These are phyloP conservation scores for Petaurus breviceps DNA, from an alignment of 2,113 vertebrate genomes.

Conservation along the genomic window DNA sequence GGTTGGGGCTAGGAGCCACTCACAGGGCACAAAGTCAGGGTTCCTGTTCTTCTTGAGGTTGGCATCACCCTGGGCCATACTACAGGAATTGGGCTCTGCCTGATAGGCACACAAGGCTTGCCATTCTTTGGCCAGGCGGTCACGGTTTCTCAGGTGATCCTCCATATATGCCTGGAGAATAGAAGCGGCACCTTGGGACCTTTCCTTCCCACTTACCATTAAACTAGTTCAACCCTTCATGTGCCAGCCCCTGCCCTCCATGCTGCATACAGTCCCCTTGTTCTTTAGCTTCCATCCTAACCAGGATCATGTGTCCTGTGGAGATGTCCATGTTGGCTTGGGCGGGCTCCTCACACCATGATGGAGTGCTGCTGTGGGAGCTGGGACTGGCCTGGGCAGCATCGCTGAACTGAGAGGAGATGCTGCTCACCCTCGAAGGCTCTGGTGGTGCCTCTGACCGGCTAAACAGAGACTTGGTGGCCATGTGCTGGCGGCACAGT, in stretches of 20 bases:
- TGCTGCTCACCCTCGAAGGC: conserved; percentile 95
- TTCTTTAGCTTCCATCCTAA: conserved; percentile 77
- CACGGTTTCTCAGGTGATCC: conserved; percentile 95
- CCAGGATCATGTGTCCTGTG: conserved; percentile 99
- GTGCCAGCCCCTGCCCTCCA: background rate
- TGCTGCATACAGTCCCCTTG: background rate
- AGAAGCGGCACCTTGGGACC: conserved; percentile 23
- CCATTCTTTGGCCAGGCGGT: conserved; percentile 97
- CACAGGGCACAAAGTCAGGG: conserved; percentile 93
- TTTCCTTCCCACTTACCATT: background rate
- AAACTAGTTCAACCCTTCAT: background rate
- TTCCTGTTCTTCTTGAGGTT: conserved; percentile 96
- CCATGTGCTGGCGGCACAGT: conserved; percentile 98
- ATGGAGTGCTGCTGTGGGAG: conserved; percentile 97
- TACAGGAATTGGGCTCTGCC: conserved; percentile 92
- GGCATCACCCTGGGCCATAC: conserved; percentile 85
- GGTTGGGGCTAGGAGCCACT: conserved; percentile 74
- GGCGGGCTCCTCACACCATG: conserved; percentile 98
- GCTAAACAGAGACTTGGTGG: conserved; percentile 91
- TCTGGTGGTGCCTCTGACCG: conserved; percentile 88
- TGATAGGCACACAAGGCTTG: conserved; percentile 96
- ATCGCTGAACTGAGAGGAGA: conserved; percentile 98
- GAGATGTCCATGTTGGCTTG: conserved; percentile 99
- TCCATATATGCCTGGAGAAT: conserved; percentile 94
- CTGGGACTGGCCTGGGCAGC: conserved; percentile 96